phyloP scores from a whole-genome alignment of 1,140 invertebrate genomes.

The Centruroides sculpturatus region DNA sequence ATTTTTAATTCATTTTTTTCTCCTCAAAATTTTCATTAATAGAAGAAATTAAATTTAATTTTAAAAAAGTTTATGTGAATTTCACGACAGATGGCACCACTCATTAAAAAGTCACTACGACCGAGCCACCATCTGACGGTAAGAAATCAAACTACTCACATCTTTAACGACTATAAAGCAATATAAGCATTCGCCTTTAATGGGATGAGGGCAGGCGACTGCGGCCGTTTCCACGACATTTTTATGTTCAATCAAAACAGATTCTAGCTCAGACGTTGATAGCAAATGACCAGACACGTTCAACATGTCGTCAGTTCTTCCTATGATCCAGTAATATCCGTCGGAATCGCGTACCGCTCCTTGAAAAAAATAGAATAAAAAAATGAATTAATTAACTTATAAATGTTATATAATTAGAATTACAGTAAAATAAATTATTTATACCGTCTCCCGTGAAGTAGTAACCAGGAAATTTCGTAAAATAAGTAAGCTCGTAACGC shows the following conservation, averaged over 20 bases:
- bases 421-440: too few relatives aligned
- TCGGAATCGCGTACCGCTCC: slow-evolving; percentile 79
- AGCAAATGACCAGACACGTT: slow-evolving; percentile 96
- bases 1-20: too few relatives aligned
- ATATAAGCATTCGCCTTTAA: slow-evolving; percentile 94
- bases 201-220: slow-evolving; percentile 76
- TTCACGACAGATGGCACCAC: not conserved
- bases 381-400: too few relatives aligned
- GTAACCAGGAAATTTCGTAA: slow-evolving; percentile 86
- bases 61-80: not conserved
- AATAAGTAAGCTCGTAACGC: slow-evolving; percentile 87
- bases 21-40: too few relatives aligned
- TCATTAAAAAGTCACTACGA: not conserved
- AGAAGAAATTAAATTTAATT: too few relatives aligned
- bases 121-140: too few relatives aligned
- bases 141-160: slow-evolving; percentile 24
- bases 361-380: slow-evolving; percentile 17
- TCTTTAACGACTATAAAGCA: slow-evolving; percentile 86
- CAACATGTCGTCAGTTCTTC: slow-evolving; percentile 92
- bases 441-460: slow-evolving; percentile 94
- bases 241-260: slow-evolving; percentile 66
- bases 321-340: slow-evolving; percentile 93
- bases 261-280: slow-evolving; percentile 86
- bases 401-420: too few relatives aligned
- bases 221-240: slow-evolving; percentile 85